phyloP scores from a whole-genome alignment of 2,888 invertebrate genomes.

The Agonopterix heracliana region DNA sequence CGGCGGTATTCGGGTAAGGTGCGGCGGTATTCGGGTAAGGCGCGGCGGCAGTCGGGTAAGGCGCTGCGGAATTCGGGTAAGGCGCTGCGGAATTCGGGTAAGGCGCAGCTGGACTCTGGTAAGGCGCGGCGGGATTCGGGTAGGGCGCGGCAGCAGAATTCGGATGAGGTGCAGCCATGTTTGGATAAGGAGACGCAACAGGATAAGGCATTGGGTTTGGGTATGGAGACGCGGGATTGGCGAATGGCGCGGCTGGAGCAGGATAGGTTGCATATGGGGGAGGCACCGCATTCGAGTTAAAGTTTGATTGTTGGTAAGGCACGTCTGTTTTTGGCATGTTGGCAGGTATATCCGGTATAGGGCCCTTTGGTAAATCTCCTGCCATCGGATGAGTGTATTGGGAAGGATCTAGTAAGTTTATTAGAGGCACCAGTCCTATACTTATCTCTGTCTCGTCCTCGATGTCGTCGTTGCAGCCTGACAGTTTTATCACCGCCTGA shows the following conservation, averaged over 20 bases:
- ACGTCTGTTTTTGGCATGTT: slow-evolving; percentile 1
- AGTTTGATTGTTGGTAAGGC: slow-evolving; percentile 1
- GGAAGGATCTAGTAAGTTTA: slow-evolving; percentile 15
- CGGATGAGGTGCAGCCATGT: neutral
- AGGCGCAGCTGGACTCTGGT: neutral
- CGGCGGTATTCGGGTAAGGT: too few species aligned
- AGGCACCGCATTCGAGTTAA: slow-evolving; percentile 4
- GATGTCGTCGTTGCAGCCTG: slow-evolving; percentile 47
- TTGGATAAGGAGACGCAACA: neutral
- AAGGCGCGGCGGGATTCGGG: neutral
- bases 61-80: slow-evolving; percentile 1
- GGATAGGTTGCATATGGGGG: neutral
- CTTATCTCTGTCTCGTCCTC: slow-evolving; percentile 44
- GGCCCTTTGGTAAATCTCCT: slow-evolving; percentile 33
- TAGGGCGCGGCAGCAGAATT: neutral
- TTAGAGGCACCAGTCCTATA: slow-evolving; percentile 44
- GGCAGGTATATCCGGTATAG: slow-evolving; percentile 25
- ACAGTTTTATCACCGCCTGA: slow-evolving; percentile 43
- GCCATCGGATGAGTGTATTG: slow-evolving; percentile 39
- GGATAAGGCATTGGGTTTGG: neutral
- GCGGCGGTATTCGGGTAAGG: too few species aligned
- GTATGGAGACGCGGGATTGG: neutral
- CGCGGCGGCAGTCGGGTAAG: slow-evolving; percentile 1
- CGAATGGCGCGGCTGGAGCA: neutral
- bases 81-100: slow-evolving; percentile 1